phyloP scores from a whole-genome alignment of 2,888 invertebrate species.

The Marronus borbonicus region DNA sequence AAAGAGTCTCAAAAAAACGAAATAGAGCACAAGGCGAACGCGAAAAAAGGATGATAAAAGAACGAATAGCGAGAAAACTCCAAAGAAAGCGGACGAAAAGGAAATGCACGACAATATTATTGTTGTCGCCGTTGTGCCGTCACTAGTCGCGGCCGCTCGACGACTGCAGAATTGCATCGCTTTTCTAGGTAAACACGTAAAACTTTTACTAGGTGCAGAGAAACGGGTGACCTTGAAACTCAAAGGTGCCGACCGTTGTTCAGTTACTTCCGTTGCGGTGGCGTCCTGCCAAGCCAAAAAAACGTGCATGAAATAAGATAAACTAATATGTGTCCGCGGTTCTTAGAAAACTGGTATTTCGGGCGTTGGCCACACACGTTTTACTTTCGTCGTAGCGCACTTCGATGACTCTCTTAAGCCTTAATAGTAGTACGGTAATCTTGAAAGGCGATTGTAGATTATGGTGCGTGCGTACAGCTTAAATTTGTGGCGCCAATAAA shows the following conservation, averaged over 20 bases:
- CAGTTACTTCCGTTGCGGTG: slow-evolving; percentile 61
- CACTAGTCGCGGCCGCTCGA: not conserved
- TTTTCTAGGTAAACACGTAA: slow-evolving; percentile 45
- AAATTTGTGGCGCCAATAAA: too few species aligned
- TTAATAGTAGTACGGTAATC: slow-evolving; percentile 13
- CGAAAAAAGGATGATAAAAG: slow-evolving; percentile 7
- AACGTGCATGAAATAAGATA: slow-evolving; percentile 59
- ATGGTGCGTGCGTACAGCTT: too few species aligned
- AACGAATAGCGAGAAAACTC: slow-evolving; percentile 2
- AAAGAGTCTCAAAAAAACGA: not conserved
- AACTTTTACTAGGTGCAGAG: slow-evolving; percentile 35
- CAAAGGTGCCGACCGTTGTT: slow-evolving; percentile 58
- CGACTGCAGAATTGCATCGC: slow-evolving; percentile 39
- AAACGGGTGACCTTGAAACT: slow-evolving; percentile 56
- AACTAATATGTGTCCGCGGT: slow-evolving; percentile 56
- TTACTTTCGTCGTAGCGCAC: slow-evolving; percentile 23
- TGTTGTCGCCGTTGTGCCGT: not conserved
- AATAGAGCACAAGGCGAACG: not conserved
- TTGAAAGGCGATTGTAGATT: not conserved
- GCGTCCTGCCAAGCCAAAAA: slow-evolving; percentile 59
- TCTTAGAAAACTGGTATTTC: slow-evolving; percentile 57
- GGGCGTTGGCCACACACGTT: slow-evolving; percentile 58
- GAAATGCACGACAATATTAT: slow-evolving; percentile 14
- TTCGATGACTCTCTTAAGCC: slow-evolving; percentile 1
- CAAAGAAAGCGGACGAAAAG: slow-evolving; percentile 5